Evolutionary conservation across 2,888 invertebrate species (phyloP), one percentile per base, ranked within the genome.

Genomic region (Drosophila aldrichi): DNA sequence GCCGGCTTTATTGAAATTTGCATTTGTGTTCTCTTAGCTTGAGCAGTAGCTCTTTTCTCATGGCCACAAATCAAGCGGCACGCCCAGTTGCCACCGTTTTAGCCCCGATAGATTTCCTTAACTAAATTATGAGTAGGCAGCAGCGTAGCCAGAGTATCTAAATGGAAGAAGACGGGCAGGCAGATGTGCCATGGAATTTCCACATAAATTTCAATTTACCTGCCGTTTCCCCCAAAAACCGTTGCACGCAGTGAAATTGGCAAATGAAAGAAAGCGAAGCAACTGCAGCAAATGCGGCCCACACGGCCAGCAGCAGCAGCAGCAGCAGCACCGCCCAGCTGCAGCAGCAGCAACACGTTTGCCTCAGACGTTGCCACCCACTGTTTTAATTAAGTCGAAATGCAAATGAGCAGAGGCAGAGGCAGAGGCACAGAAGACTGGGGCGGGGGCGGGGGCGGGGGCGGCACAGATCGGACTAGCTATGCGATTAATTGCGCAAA

Each of bases 371-470:
- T 51, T 40, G 38, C 84, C 82, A 87, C 85, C 88, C 85, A 86
- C 84, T 81, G 89, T 89, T 89, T 84, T 84, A 84, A 84, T 84
- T 84, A 84, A 89, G 88, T 82, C 77, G 79, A 88, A 74, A 84
- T 84, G 84, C 84, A 84, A 84, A 84, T 84, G 77, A 84, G 77
- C 43, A 57, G 63, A 71, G 18, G 22, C 36, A 16, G 9, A 74
- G 57, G n/a, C n/a, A n/a, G n/a, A n/a, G n/a, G n/a, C n/a, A n/a
- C n/a, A n/a, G n/a, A n/a, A 62, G 46, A 29, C 4, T 77, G 57
- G 65, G 48, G 4, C 79, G 57, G 62, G 43, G 36, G 14, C 79
- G 57, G 62, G 49, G 36, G 82, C 82, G 12, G 59, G 62, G 49
- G 40, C 22, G 34, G 71, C 51, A 74, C 65, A 81, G 82, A 81